Percentiles rank a stretch among this genome's conserved stretches.
These are phyloP conservation scores for Tragelaphus strepsiceros DNA, from an alignment of 2,113 vertebrate species.

Conservation along the genomic window DNA sequence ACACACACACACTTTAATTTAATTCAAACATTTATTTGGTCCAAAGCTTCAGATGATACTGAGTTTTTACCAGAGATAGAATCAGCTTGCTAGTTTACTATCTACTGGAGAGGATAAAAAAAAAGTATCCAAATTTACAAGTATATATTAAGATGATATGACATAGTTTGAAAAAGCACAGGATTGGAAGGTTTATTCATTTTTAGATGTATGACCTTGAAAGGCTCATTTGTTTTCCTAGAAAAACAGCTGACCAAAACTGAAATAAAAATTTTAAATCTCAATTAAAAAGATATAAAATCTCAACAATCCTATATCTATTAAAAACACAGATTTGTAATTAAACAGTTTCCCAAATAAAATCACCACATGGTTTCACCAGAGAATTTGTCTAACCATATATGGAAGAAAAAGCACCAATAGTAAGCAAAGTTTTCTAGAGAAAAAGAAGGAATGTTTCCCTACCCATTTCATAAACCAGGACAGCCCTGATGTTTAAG, in stretches of 20 bases:
- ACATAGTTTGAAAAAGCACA: not conserved
- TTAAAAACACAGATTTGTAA: not conserved
- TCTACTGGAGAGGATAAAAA: not conserved
- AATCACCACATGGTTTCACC: not conserved
- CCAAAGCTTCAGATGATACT: not conserved
- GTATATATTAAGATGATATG: not conserved
- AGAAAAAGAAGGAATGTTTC: not conserved
- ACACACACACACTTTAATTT: not conserved
- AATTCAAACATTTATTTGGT: not conserved
- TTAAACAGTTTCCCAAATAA: not conserved
- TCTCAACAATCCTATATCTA: not conserved
- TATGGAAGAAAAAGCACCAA: not conserved
- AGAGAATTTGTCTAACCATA: not conserved
- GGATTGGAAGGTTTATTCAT: not conserved
- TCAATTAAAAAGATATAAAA: not conserved
- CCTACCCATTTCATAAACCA: not conserved
- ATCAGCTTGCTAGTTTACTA: not conserved
- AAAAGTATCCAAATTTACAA: not conserved
- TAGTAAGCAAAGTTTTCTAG: not conserved
- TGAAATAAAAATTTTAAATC: not conserved
- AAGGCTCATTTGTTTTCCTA: not conserved
- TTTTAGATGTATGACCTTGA: not conserved
- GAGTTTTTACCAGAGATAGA: constrained; percentile 4
- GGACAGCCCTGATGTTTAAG: not conserved
- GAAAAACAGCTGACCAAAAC: not conserved